Conservation (phyloP, 1,140 invertebrate species). For the Neuroterus valhalla region DNA sequence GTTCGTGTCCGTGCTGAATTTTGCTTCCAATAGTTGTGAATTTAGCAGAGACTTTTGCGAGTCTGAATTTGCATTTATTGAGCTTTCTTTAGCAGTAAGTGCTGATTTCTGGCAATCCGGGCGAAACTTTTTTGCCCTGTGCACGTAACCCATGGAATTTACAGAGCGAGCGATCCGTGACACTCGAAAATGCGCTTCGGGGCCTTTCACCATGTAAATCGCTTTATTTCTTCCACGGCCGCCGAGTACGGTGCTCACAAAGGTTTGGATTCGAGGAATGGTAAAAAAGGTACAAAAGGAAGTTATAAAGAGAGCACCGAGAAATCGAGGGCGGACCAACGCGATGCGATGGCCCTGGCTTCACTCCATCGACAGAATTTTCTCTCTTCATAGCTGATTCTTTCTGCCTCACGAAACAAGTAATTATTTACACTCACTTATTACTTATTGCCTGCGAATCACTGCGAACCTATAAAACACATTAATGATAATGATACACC, state of each 20-base stretch:
- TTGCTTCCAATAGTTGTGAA: no score
- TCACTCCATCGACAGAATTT: constrained; percentile 2
- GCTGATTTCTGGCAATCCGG: constrained; percentile 9
- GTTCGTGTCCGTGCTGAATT: no score
- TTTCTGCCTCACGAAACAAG: background rate
- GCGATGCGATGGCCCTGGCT: background rate
- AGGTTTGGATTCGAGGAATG: constrained; percentile 28
- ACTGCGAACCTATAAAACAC: no score
- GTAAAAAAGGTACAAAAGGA: constrained; percentile 13
- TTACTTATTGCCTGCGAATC: no score
- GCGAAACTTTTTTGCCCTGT: constrained; percentile 7
- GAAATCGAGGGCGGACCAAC: constrained; percentile 14
- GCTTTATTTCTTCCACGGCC: constrained; percentile 29
- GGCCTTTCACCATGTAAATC: constrained; percentile 27
- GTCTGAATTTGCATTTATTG: background rate
- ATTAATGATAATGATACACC: no score
- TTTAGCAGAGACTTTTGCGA: background rate
- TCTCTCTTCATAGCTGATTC: background rate
- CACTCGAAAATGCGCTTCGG: constrained; percentile 28
- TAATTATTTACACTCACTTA: background rate
- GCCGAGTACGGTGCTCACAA: constrained; percentile 27
- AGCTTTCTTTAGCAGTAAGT: background rate
- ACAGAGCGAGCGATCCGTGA: constrained; percentile 21
- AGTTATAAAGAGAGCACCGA: constrained; percentile 17
- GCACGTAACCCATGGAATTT: constrained; percentile 8